Base-by-base conservation (phyloP, 2,888 invertebrate species). In the Sinodicranocentrus sp. region DNA sequence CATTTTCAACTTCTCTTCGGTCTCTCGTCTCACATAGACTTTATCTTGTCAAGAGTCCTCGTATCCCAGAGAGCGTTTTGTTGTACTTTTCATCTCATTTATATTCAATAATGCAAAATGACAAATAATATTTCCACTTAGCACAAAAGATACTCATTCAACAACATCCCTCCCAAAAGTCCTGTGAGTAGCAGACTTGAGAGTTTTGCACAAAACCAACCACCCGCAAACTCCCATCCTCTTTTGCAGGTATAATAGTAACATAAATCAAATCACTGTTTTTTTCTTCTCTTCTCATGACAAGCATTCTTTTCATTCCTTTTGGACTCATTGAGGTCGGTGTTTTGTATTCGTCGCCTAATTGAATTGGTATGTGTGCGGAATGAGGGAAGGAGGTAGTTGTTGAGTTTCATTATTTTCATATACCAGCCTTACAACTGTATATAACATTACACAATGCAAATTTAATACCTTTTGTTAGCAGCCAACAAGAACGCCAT, bases 61-160 rank as follows among this genome's bases (percentile, higher is more conserved):
- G 39, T 39, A n/a, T 25, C 25, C 1, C 3, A n/a, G 1, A 23
- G 61, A 8, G 61, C 6, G 25, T 25, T 23, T 25, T 28, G 17
- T 61, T 23, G 57, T 57, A 57, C 72, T 13, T 48, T 23, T 52
- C 19, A 17, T 54, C 52, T 75, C 75, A 65, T 75, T 73, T 65
- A 39, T 65, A 75, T 75, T 75, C 75, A 75, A 73, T 65, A 65
- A 75, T 75, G 54, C 48, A 65, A 75, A 75, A 75, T 65, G 75
- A 65, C 63, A 75, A 65, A 75, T 75, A 75, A 75, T 75, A 65
- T 75, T 65, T 75, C 75, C 75, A 65, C 75, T 75, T 75, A 75
- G 54, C 75, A 75, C 75, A 75, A 75, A 73, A 61, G 44, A 28
- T 63, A 17, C 17, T 73, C 48, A 73, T 39, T 26, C 39, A 28